Evolutionary conservation across 1,140 invertebrate genomes (phyloP), one percentile per base, ranked within the genome.

Genomic region (Nasonia giraulti): DNA sequence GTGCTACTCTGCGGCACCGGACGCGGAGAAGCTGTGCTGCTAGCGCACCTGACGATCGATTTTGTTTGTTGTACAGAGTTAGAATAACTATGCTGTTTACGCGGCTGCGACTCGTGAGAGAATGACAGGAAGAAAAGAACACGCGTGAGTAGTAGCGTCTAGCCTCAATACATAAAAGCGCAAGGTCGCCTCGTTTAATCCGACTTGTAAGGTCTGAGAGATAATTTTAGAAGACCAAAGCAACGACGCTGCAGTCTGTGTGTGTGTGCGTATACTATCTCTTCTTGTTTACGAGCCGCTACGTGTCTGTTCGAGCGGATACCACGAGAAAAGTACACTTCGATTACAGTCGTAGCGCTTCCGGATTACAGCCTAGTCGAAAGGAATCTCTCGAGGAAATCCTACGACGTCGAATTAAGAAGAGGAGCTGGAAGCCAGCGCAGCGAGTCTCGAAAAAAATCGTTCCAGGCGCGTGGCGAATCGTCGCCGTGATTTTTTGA

Each of bases 401-500:
- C 68, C 23, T 71, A 27, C 23, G 68, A 44, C 40, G 1, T 71
- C 68, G 68, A 27, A 27, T 20, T 44, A 44, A 44, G 33, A 37
- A 6, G 33, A 37, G 33, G 40, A 8, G 40, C 0, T 7, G 40
- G 8, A 40, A 40, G 40, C 40, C 40, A 27, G 27, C 27, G 27
- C 27, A 27, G 27, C 8, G 55, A 20, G 20, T 3, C 27, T 27
- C 14, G 20, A 7, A 62, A 62, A 20, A 62, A 20, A 62, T 62
- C 55, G 55, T 62, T n/a, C 17, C 12, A 14, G n/a, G n/a, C 31
- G 12, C 17, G 12, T 79, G 31, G 78, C 78, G 77, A 79, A 88
- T 86, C 50, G 86, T 86, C 84, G 80, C 75, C 55, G 2, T 10
- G 68, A 84, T 86, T 86, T 87, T 87, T 87, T 87, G 37, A n/a